Base-by-base conservation (phyloP, 2,888 invertebrate genomes). In the Microchrysa polita region DNA sequence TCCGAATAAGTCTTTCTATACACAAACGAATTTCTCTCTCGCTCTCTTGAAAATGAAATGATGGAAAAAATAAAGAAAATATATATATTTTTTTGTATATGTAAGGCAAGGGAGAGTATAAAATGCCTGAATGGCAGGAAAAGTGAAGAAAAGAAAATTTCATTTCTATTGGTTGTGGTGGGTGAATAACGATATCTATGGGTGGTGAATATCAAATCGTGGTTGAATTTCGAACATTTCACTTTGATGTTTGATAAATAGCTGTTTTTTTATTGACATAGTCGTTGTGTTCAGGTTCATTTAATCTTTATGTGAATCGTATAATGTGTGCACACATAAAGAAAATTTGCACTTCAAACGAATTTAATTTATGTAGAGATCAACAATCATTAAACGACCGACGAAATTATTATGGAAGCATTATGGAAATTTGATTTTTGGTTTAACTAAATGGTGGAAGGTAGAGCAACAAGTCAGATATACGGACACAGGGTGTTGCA, bases 171-270 rank as follows among this genome's bases (percentile, higher is more conserved):
- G 55, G 22, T 55, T 10, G 16, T 53, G 53, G 16, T n/a, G n/a
- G 52, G 52, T 52, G 52, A 16, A 34, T 52, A 14, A 14, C 16
- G 52, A 52, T n/a, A n/a, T n/a, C n/a, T n/a, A n/a, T 52, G 52
- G 52, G 27, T 34, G 27, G 14, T 55, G 55, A 55, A 55, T 55
- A 1, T 20, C 18, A 20, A 55, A 55, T 55, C 18, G 55, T 55
- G 55, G 55, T 55, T 20, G 18, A 55, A 55, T 55, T 55, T 18
- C 20, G 18, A 55, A 55, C 18, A 10, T 55, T n/a, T 55, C 55
- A 16, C 55, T 55, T 55, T 55, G 55, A 55, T 18, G 55, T 55
- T 34, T 18, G 48, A 48, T 48, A 55, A 55, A 55, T 55, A 20
- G 20, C 55, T 55, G 55, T 5, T 20, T 55, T 48, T 55, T 55